A percentile compares a stretch with the other conserved stretches of the same genome.
Evolutionary conservation across 2,888 invertebrate species (phyloP).

Genomic region (Tetrapedia diversipes): DNA sequence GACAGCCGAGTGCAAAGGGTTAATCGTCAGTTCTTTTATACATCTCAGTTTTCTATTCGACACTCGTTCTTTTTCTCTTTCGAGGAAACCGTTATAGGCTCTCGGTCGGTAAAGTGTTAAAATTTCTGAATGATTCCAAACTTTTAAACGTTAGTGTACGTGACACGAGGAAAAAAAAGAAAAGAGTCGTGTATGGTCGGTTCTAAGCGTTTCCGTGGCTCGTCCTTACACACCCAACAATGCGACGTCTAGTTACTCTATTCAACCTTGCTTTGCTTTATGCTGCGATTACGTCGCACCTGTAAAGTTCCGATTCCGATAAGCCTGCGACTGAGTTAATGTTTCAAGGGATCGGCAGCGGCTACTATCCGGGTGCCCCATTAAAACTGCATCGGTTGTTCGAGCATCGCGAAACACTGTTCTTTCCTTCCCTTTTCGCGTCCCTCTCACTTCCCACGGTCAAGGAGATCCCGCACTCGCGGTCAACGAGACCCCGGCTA

Average conservation of each 20-base stretch:
- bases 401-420: conserved; percentile 5
- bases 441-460: conserved; percentile 24
- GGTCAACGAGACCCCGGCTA: conserved; percentile 5
- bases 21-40: too few relatives aligned
- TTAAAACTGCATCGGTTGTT: conserved; percentile 23
- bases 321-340: conserved; percentile 58
- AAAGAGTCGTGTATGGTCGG: too few relatives aligned
- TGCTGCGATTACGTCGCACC: conserved; percentile 51
- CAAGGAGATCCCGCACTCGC: conserved; percentile 40
- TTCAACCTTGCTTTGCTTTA: conserved; percentile 62
- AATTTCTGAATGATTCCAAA: too few relatives aligned
- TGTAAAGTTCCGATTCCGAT: conserved; percentile 60
- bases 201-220: conserved; percentile 35
- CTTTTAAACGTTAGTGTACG: too few relatives aligned
- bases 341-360: conserved; percentile 56
- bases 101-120: too few relatives aligned
- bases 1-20: too few relatives aligned
- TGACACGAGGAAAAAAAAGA: too few relatives aligned
- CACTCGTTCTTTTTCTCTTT: too few relatives aligned
- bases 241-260: conserved; percentile 54
- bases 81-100: too few relatives aligned
- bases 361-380: background rate
- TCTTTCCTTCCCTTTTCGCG: background rate
- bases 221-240: too few relatives aligned
- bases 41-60: too few relatives aligned